Conservation (phyloP, 2,888 invertebrate species). For the Unio delphinus region DNA sequence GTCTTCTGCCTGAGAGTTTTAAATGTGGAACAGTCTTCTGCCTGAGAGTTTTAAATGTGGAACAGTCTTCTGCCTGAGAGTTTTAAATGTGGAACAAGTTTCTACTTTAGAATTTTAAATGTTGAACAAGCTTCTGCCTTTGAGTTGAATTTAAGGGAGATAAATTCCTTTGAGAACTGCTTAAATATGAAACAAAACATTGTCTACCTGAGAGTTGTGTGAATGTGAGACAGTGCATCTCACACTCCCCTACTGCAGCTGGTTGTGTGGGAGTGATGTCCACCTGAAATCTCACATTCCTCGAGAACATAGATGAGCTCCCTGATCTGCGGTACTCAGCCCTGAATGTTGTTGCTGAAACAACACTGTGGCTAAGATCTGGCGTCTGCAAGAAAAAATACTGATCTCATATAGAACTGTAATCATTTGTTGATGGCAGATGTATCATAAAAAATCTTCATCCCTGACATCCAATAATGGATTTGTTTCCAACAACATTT, state of each 20-base stretch:
- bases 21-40: background rate
- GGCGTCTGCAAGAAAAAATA: slow-evolving; percentile 62
- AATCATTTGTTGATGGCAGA: background rate
- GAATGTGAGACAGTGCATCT: slow-evolving; percentile 92
- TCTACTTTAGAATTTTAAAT: no score
- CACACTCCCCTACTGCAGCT: slow-evolving; percentile 53
- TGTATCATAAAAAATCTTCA: background rate
- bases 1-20: no score
- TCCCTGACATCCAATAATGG: background rate
- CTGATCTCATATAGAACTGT: background rate
- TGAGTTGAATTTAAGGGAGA: background rate
- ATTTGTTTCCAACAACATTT: no score
- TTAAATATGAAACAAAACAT: background rate
- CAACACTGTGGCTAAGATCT: slow-evolving; percentile 86
- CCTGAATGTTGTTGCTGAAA: slow-evolving; percentile 96
- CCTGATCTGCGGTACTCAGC: slow-evolving; percentile 92
- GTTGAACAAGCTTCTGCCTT: no score
- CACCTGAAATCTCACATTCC: slow-evolving; percentile 93
- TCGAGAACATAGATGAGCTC: slow-evolving; percentile 96
- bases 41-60: slow-evolving; percentile 95
- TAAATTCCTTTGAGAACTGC: background rate
- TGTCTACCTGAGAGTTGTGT: slow-evolving; percentile 89
- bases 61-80: background rate
- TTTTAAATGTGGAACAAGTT: background rate
- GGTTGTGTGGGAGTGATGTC: slow-evolving; percentile 67